phyloP scores from a whole-genome alignment of 2,888 invertebrate species.

The Nephrotoma flavescens region DNA sequence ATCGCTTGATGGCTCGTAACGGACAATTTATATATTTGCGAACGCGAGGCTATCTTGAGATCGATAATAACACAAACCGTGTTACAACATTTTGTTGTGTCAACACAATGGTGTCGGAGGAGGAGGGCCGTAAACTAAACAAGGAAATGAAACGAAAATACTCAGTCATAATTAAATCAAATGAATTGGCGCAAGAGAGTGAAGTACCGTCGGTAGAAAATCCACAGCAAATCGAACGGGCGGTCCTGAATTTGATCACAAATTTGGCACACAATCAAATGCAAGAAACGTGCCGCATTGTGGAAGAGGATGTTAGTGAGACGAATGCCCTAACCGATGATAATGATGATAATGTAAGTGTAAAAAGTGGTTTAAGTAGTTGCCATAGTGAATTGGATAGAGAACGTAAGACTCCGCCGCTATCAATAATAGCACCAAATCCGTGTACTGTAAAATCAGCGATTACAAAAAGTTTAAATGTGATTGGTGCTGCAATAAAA shows the following conservation, averaged over 20 bases:
- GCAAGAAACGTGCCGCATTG: conserved; percentile 17
- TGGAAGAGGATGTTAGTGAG: conserved; percentile 8
- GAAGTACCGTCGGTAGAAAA: conserved; percentile 47
- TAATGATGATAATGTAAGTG: not conserved
- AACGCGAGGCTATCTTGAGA: conserved; percentile 72
- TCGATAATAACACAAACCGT: conserved; percentile 56
- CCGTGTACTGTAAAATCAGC: conserved; percentile 27
- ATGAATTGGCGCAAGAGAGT: conserved; percentile 28
- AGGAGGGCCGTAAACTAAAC: conserved; percentile 57
- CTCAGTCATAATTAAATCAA: conserved; percentile 49
- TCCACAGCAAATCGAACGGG: conserved; percentile 52
- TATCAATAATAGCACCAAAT: conserved; percentile 31
- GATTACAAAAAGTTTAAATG: conserved; percentile 31
- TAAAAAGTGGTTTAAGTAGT: not conserved
- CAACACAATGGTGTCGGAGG: conserved; percentile 58
- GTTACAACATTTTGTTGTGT: conserved; percentile 79
- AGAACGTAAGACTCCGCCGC: conserved; percentile 24
- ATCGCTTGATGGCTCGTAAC: conserved; percentile 63
- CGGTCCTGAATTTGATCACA: conserved; percentile 52
- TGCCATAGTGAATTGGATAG: conserved; percentile 8
- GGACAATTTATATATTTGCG: conserved; percentile 76
- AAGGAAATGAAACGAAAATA: conserved; percentile 67
- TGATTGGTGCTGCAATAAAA: conserved; percentile 20
- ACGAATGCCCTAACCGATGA: not conserved
- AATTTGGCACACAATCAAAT: conserved; percentile 25